phyloP scores from a whole-genome alignment of 2,797 vertebrate genomes.

The Anabacerthia variegaticeps region DNA sequence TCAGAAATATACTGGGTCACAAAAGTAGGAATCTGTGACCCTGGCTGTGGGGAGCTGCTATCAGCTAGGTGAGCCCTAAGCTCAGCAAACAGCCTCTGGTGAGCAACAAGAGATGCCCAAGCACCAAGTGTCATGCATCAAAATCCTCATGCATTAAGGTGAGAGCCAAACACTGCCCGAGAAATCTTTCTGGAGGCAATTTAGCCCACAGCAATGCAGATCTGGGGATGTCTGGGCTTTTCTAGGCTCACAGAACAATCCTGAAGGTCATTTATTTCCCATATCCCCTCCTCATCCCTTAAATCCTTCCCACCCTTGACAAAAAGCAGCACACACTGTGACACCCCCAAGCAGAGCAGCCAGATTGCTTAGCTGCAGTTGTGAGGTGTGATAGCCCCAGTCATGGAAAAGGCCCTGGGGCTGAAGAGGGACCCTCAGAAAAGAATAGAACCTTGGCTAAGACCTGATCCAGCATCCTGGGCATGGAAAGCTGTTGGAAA shows the following conservation, averaged over 20 bases:
- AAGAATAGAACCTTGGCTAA: neutral
- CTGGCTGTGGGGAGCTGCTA: neutral
- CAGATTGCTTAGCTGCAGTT: neutral
- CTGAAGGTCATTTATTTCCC: neutral
- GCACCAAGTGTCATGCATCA: neutral
- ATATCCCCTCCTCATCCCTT: neutral
- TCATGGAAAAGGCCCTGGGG: neutral
- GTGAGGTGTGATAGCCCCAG: neutral
- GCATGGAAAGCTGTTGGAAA: rapidly evolving
- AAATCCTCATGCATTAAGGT: neutral
- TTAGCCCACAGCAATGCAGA: neutral
- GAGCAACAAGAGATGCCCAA: rapidly evolving
- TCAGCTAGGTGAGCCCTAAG: neutral
- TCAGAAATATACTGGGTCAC: neutral
- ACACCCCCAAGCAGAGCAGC: neutral
- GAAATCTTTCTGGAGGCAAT: neutral
- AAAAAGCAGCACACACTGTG: neutral
- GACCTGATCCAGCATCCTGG: neutral
- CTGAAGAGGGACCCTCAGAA: neutral
- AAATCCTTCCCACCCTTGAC: neutral
- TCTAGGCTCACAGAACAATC: neutral
- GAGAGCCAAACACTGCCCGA: neutral
- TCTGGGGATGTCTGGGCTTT: neutral
- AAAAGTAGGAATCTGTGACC: neutral
- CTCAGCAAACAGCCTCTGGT: neutral